Conservation (phyloP, 2,888 invertebrate species). For the Synergus gifuensis region DNA sequence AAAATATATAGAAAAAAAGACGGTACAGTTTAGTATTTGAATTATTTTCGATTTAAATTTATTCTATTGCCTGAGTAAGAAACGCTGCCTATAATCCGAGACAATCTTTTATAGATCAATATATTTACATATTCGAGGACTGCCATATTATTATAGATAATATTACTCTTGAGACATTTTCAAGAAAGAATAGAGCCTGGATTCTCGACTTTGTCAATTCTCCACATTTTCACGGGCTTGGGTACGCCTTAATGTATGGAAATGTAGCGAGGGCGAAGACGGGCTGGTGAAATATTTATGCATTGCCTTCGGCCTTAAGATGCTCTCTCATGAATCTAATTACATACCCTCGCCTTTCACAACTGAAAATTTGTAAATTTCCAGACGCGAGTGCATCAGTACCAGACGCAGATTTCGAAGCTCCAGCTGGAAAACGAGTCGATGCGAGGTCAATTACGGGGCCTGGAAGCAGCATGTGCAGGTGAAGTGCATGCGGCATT, state of each 20-base stretch:
- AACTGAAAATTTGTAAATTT: constrained; percentile 29
- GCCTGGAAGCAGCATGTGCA: constrained; percentile 72
- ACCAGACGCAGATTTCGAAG: constrained; percentile 84
- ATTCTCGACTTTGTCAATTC: not conserved
- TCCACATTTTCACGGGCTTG: not conserved
- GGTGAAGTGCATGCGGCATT: constrained; percentile 78
- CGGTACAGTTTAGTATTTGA: no score
- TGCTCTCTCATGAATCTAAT: constrained; percentile 12
- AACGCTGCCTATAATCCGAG: no score
- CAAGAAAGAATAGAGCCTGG: not conserved
- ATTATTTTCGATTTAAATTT: no score
- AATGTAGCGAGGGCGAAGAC: not conserved
- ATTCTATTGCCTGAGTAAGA: no score
- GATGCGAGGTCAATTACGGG: constrained; percentile 78
- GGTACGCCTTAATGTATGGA: not conserved
- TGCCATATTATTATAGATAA: no score
- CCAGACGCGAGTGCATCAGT: constrained; percentile 85
- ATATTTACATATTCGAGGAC: no score
- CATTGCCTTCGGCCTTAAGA: constrained; percentile 1
- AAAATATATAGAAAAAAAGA: no score
- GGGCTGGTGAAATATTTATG: not conserved
- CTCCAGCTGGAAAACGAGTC: constrained; percentile 85
- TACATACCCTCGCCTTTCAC: constrained; percentile 2
- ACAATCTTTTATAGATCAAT: no score
- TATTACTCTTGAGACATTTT: no score